phyloP scores from a whole-genome alignment of 2,888 invertebrate genomes.

The Caenorhabditis sp. region DNA sequence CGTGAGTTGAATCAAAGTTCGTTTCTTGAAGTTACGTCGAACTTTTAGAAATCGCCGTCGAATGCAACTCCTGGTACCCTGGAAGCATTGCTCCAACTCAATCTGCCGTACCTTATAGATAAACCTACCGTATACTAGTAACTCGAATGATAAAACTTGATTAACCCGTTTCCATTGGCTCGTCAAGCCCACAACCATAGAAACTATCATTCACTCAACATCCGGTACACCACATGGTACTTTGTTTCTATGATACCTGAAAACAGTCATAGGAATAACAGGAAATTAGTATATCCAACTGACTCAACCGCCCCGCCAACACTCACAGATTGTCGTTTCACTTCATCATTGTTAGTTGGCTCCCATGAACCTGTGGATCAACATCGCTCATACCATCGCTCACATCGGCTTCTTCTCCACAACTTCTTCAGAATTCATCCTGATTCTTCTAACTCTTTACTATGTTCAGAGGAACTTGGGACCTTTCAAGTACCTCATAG shows the following conservation, averaged over 20 bases:
- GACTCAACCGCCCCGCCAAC: too few species aligned
- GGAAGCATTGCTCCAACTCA: neutral
- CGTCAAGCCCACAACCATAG: too few species aligned
- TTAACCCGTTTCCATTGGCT: too few species aligned
- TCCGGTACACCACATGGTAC: too few species aligned
- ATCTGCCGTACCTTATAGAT: too few species aligned
- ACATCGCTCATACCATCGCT: neutral
- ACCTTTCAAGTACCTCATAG: neutral
- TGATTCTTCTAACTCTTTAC: neutral
- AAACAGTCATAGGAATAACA: neutral
- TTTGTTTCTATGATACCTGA: too few species aligned
- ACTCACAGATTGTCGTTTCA: neutral
- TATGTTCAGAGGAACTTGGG: neutral
- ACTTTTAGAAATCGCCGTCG: neutral
- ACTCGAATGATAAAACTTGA: neutral
- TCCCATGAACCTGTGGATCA: neutral
- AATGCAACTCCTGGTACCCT: neutral
- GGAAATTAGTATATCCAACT: neutral
- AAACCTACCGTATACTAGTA: too few species aligned
- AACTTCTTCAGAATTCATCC: neutral
- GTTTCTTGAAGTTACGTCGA: neutral
- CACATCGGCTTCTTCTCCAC: conserved; percentile 1
- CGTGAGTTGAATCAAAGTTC: neutral
- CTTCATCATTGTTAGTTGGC: too few species aligned
- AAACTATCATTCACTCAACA: too few species aligned